phyloP scores from a whole-genome alignment of 1,140 invertebrate species.

The Metaphire vulgaris region DNA sequence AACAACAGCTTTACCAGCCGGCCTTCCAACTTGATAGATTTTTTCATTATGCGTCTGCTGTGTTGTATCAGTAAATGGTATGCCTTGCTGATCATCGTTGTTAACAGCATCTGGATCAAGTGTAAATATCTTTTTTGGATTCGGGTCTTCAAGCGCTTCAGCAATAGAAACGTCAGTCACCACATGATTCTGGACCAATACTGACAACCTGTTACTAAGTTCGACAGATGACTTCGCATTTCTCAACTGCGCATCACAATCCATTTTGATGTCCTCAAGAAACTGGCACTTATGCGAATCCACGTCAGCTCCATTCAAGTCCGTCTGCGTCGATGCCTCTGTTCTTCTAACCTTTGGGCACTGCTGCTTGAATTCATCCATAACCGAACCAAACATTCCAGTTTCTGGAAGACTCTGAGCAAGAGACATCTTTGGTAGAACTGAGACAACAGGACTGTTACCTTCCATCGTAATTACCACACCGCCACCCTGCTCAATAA shows the following conservation, averaged over 20 bases:
- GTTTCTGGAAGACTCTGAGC: neutral
- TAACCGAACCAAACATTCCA: neutral
- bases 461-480: neutral
- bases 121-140: neutral
- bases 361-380: neutral
- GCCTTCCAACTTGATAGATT: too few species aligned
- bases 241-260: neutral
- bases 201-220: neutral
- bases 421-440: neutral
- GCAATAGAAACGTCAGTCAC: neutral
- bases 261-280: neutral
- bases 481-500: neutral
- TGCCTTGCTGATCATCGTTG: neutral
- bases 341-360: neutral
- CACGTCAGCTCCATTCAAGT: neutral
- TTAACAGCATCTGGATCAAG: neutral
- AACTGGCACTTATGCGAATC: neutral
- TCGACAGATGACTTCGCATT: neutral
- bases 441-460: neutral
- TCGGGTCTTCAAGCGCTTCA: neutral
- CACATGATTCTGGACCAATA: neutral
- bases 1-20: too few species aligned
- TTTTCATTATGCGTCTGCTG: too few species aligned
- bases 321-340: neutral
- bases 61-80: too few species aligned